A percentile compares a stretch with the other conserved stretches of the same genome.
Conservation (phyloP, 2,888 invertebrate species). For the Ecliptopera silaceata region DNA sequence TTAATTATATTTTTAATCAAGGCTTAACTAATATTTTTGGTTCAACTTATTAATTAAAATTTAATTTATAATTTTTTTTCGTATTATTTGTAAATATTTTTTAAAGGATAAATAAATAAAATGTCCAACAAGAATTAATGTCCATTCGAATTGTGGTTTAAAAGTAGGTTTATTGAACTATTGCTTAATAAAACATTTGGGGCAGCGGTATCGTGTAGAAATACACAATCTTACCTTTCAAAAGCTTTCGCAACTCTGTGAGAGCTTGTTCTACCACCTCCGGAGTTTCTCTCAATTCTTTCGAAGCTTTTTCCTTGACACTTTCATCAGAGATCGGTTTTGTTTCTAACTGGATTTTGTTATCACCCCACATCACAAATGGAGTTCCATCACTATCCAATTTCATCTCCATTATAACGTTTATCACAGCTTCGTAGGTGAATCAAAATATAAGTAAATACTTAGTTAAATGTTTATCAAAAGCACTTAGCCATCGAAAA, state of each 20-base stretch:
- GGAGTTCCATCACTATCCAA: constrained; percentile 82
- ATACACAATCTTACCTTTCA: constrained; percentile 77
- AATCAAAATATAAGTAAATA: background rate
- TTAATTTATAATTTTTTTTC: too few species aligned
- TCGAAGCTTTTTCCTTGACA: constrained; percentile 84
- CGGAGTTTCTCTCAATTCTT: constrained; percentile 88
- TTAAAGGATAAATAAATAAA: too few species aligned
- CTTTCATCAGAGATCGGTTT: constrained; percentile 81
- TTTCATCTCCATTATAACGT: constrained; percentile 67
- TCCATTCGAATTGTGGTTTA: background rate
- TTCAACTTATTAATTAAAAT: too few species aligned
- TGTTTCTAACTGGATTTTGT: constrained; percentile 84
- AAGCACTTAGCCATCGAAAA: too few species aligned
- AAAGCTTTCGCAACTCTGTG: constrained; percentile 76
- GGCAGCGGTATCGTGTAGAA: constrained; percentile 1
- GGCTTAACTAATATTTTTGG: too few species aligned
- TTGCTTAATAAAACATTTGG: constrained; percentile 7
- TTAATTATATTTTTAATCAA: too few species aligned
- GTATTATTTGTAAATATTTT: too few species aligned
- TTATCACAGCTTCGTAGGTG: constrained; percentile 1
- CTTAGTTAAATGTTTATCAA: too few species aligned
- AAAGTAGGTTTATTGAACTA: constrained; percentile 8
- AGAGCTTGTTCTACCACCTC: constrained; percentile 85
- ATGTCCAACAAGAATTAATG: too few species aligned
- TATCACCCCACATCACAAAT: constrained; percentile 84